Base-by-base conservation (phyloP, 2,113 vertebrate species). In the Eretmochelys imbricata region DNA sequence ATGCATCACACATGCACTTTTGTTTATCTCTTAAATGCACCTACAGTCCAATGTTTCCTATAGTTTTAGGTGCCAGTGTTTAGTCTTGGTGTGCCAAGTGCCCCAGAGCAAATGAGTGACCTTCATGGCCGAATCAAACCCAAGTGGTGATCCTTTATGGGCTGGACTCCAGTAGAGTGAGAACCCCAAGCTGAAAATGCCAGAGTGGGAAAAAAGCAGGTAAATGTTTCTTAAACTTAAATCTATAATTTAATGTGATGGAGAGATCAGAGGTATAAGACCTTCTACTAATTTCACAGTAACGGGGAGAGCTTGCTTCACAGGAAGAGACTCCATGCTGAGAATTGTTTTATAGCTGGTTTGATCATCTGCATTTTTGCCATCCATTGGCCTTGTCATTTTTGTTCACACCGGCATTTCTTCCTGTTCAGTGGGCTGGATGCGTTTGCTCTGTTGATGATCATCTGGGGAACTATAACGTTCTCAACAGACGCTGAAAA, bases 391-490 rank as follows among this genome's bases (percentile, higher is more conserved):
- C 69, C 69, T 75, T 75, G 69, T 38, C 20, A 24, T 24, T 38
- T 75, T 24, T 42, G n/a, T 42, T n/a, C 24, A 69, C 76, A 81
- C 5, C n/a, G 79, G 31, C 24, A 27, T 85, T 80, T 49, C n/a
- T 75, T 84, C 78, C 85, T 42, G n/a, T 29, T 38, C 78, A 0
- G 29, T 83, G 75, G 93, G 84, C 38, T 48, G 72, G 29, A 59
- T 54, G 62, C 89, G 59, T 88, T 95, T 81, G 38, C 82, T 59
- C 80, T 91, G 93, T 94, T 92, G 92, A 92, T 72, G 62, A 92
- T 46, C 81, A 95, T 69, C 84, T 65, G 89, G 87, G 75, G 92
- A 97, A 88, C 92, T 38, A 62, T 82, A 91, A 86, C 85, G 62
- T 91, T 93, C 38, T 62, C 86, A 92, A 82, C 79, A 86, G 72